phyloP scores from a whole-genome alignment of 2,113 vertebrate species.

The Phoenicopterus ruber region DNA sequence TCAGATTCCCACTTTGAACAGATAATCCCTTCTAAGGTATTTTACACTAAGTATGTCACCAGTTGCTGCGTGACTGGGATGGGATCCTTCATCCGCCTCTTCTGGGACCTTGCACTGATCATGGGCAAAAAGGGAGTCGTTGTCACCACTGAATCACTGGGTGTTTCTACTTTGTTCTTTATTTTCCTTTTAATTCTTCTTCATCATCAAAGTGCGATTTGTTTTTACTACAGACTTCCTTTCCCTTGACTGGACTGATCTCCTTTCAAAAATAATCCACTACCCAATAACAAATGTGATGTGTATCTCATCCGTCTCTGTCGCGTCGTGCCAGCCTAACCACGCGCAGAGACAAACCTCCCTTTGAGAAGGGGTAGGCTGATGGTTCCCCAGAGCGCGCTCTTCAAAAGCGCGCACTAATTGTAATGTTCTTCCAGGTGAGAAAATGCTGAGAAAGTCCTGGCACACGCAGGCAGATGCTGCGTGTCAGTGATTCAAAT shows the following conservation, averaged over 20 bases:
- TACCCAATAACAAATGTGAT: neutral
- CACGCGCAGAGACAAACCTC: neutral
- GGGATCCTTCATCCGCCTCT: neutral
- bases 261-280: neutral
- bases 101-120: neutral
- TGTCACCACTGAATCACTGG: neutral
- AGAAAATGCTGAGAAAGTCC: neutral
- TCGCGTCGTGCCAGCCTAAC: rapidly evolving
- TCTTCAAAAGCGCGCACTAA: neutral
- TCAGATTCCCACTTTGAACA: neutral
- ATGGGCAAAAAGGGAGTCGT: neutral
- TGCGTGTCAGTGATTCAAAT: neutral
- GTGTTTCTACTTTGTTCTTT: neutral
- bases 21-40: neutral
- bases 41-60: neutral
- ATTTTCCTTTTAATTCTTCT: neutral
- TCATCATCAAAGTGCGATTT: constrained; percentile 16
- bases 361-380: neutral
- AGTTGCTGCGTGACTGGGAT: neutral
- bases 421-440: neutral
- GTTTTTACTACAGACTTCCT: neutral
- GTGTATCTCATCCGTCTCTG: neutral
- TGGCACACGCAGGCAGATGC: neutral
- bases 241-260: neutral
- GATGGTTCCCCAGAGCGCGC: neutral